Conservation (phyloP, 1,140 invertebrate species). For the Arctopsyche grandis region DNA sequence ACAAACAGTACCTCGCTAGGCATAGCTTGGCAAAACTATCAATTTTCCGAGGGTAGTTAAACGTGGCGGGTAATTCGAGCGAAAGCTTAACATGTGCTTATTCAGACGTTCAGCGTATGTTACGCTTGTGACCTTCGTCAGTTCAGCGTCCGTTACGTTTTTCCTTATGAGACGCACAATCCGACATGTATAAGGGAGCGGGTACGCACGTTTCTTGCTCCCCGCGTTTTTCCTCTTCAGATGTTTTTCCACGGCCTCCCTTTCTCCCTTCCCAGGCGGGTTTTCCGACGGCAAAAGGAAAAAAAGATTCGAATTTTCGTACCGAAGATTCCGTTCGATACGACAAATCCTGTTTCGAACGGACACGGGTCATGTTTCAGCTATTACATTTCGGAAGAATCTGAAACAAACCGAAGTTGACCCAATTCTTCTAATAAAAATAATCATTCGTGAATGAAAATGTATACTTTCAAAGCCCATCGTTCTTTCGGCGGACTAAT, state of each 20-base stretch:
- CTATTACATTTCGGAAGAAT: neutral
- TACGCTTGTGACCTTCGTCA: conserved; percentile 20
- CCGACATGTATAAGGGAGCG: neutral
- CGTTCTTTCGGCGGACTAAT: too few species aligned
- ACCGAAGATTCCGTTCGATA: neutral
- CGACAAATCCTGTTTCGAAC: conserved; percentile 24
- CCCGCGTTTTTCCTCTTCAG: neutral
- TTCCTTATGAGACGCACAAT: conserved; percentile 2
- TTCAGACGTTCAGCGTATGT: conserved; percentile 16
- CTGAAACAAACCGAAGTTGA: neutral
- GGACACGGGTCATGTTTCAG: conserved; percentile 8
- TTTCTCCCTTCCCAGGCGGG: neutral
- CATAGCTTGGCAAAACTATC: neutral
- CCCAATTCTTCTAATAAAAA: neutral
- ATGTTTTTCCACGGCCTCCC: neutral
- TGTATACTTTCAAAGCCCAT: too few species aligned
- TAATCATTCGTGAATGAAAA: too few species aligned
- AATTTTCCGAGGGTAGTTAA: conserved; percentile 15
- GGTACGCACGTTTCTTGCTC: neutral
- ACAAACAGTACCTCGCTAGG: too few species aligned
- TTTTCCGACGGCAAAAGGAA: neutral
- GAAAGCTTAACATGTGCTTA: conserved; percentile 32
- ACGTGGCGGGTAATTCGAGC: conserved; percentile 26
- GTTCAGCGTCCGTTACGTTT: conserved; percentile 19
- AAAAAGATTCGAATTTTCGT: neutral